phyloP scores from a whole-genome alignment of 2,113 vertebrate genomes.

The Nansenia antarctica region DNA sequence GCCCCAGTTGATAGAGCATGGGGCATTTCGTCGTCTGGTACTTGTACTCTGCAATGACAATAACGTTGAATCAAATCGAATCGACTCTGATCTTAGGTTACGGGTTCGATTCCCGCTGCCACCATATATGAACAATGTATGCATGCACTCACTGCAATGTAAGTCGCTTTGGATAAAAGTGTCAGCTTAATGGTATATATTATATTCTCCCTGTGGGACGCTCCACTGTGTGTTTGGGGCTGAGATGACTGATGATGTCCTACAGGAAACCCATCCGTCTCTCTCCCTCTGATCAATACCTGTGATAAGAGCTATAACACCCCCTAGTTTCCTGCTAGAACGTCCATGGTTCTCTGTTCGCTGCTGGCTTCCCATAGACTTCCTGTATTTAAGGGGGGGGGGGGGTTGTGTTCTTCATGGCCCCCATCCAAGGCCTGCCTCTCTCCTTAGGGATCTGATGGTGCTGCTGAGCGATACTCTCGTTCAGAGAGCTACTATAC shows the following conservation, averaged over 20 bases:
- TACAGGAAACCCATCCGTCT: slow-evolving; percentile 42
- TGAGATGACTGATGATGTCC: slow-evolving; percentile 41
- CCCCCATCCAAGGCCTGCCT: not conserved
- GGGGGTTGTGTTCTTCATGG: slow-evolving; percentile 14
- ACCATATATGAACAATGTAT: too few species aligned
- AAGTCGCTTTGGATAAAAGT: too few species aligned
- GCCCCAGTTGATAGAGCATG: too few species aligned
- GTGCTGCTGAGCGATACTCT: too few species aligned
- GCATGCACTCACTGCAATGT: too few species aligned
- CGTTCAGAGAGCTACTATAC: not conserved
- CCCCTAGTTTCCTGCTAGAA: slow-evolving; percentile 12
- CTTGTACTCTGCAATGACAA: too few species aligned
- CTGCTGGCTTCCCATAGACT: not conserved
- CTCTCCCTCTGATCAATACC: slow-evolving; percentile 47
- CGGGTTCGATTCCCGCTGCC: too few species aligned
- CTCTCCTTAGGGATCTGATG: not conserved
- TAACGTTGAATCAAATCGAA: too few species aligned
- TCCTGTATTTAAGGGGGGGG: not conserved
- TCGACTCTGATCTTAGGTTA: too few species aligned
- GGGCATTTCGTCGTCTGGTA: too few species aligned
- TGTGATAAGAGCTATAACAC: slow-evolving; percentile 34
- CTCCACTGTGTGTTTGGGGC: too few species aligned
- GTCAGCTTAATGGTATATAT: too few species aligned
- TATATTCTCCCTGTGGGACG: slow-evolving; percentile 16
- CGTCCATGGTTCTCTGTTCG: not conserved